Conservation (phyloP, 1,140 invertebrate genomes). For the Zaprionus ghesquierei region DNA sequence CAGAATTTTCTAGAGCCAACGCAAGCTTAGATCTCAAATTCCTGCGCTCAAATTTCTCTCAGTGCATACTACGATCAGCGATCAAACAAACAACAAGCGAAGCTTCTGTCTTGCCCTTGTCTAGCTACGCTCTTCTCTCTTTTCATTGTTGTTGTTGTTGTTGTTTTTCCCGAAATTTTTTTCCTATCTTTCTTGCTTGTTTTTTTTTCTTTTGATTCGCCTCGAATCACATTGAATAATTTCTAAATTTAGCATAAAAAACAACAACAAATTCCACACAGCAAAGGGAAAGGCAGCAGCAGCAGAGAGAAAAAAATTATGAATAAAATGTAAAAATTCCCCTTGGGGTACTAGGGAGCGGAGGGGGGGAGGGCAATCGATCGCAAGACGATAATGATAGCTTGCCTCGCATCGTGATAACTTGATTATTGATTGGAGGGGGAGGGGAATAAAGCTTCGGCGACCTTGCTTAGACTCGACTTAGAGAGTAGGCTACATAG, state of each 20-base stretch:
- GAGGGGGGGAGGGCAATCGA: neutral
- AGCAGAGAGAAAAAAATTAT: slow-evolving; percentile 50
- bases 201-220: slow-evolving; percentile 45
- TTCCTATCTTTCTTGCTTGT: slow-evolving; percentile 52
- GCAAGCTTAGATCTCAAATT: too few relatives aligned
- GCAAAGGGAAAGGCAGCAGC: slow-evolving; percentile 23
- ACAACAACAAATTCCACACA: slow-evolving; percentile 48
- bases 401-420: neutral
- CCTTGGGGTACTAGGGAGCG: neutral
- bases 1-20: neutral
- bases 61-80: neutral
- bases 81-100: neutral
- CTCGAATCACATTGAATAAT: slow-evolving; percentile 67
- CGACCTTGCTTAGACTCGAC: neutral
- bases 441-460: neutral
- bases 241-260: slow-evolving; percentile 76
- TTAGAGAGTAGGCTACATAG: neutral
- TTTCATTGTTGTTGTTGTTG: slow-evolving; percentile 13
- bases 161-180: slow-evolving; percentile 5
- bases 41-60: neutral
- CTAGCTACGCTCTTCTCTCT: neutral
- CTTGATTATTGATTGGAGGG: neutral
- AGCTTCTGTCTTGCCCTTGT: neutral
- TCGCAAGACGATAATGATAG: neutral
- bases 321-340: slow-evolving; percentile 40